Evolutionary conservation across 2,888 invertebrate species (phyloP), one percentile per base, ranked within the genome.

Genomic region (Thymelicus sylvestris): DNA sequence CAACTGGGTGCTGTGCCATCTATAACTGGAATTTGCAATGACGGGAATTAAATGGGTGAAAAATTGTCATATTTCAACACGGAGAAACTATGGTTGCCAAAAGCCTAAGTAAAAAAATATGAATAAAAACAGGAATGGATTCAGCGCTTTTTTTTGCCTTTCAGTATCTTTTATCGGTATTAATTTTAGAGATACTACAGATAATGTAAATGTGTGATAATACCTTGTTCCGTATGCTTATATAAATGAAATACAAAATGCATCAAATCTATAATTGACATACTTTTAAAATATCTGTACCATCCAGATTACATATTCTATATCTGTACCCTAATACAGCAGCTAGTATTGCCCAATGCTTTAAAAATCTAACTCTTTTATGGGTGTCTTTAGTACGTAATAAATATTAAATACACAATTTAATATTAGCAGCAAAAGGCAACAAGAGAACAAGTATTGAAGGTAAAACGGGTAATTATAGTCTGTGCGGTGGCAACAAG

Each of bases 391-490:
- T 52, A 52, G 50, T 19, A 19, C 8, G 57, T 57, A 41, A 50
- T n/a, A 64, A 64, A 39, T 24, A 38, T 13, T 10, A 64, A 64
- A 39, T 24, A 38, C 7, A 12, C 39, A 12, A 64, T 64, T 52
- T 39, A 65, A 52, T 63, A 48, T 63, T 24, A 65, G 47, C 13
- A 41, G 41, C 50, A 10, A 41, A 65, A 15, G 55, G 10, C 24
- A 6, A 61, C 6, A 19, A n/a, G 52, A 52, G n/a, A 47, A 38
- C 31, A 44, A 64, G 50, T 38, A 38, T 64, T 39, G 64, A 64
- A 64, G 64, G 64, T 64, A 15, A 64, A n/a, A 38, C 39, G 15
- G 10, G 50, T 50, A 52, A 64, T 64, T 64, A 62, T 31, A 64
- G 39, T 15, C 52, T 12, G 19, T 38, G 65, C 44, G 47, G 44